Conservation (phyloP, 2,113 vertebrate genomes). For the Sardina pilchardus region DNA sequence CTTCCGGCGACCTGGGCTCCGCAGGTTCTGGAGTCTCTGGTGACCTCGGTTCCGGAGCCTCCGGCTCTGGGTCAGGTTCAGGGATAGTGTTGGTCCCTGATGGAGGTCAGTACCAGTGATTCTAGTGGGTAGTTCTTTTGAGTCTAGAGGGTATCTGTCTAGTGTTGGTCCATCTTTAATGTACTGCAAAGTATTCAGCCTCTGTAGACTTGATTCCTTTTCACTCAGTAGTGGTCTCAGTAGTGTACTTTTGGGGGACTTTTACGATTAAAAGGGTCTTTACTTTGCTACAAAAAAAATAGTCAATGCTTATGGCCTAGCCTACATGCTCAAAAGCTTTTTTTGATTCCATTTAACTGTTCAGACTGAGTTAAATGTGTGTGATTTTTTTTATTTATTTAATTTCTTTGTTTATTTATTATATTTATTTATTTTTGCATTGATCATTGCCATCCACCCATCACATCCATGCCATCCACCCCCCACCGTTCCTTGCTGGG, state of each 20-base stretch:
- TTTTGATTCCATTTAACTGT: slow-evolving; percentile 61
- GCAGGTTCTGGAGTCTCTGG: slow-evolving; percentile 50
- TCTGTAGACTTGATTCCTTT: background rate
- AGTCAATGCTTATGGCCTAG: background rate
- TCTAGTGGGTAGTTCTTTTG: background rate
- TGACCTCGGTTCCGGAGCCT: slow-evolving; percentile 29
- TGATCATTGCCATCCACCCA: background rate
- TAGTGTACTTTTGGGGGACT: background rate
- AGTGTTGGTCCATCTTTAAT: background rate
- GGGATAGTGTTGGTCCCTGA: slow-evolving; percentile 61
- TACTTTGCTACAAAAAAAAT: background rate
- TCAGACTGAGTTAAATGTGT: slow-evolving; percentile 61
- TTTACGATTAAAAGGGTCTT: background rate
- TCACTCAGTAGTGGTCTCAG: background rate
- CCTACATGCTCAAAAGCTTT: background rate
- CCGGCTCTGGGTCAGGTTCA: slow-evolving; percentile 31
- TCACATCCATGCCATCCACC: background rate
- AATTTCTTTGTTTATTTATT: slow-evolving; percentile 4
- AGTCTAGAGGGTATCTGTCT: background rate
- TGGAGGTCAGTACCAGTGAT: slow-evolving; percentile 69
- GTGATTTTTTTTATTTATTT: slow-evolving; percentile 23
- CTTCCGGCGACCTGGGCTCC: slow-evolving; percentile 31
- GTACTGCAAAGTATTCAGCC: background rate
- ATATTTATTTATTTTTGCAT: background rate
- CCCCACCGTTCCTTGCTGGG: slow-evolving; percentile 47